Evolutionary conservation across 2,888 invertebrate species (phyloP).

Genomic region (Tenthredo notha): DNA sequence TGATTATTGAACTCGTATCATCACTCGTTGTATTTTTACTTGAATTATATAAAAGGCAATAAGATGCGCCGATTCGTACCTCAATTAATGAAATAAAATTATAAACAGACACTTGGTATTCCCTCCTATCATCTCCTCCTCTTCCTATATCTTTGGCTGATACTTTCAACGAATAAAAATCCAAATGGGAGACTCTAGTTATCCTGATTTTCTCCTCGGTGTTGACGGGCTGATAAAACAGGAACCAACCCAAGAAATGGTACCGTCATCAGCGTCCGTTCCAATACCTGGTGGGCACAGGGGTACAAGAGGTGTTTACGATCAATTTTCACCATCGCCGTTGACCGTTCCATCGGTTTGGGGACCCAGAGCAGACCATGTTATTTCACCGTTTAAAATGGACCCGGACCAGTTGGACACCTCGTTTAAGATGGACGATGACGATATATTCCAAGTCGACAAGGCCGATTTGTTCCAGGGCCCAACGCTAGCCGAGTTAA

Average conservation of each 20-base stretch:
- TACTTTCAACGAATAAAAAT: neutral
- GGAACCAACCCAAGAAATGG: conserved; percentile 70
- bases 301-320: conserved; percentile 70
- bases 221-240: conserved; percentile 72
- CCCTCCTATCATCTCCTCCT: neutral
- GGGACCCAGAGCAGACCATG: conserved; percentile 80
- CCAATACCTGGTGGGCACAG: conserved; percentile 76
- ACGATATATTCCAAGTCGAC: conserved; percentile 94
- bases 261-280: conserved; percentile 74
- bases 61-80: conserved; percentile 13
- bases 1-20: neutral
- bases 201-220: conserved; percentile 68
- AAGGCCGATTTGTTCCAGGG: conserved; percentile 92
- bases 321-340: conserved; percentile 76
- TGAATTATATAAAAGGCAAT: neutral
- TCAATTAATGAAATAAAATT: conserved; percentile 1
- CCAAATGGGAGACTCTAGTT: conserved; percentile 70
- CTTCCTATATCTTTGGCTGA: neutral
- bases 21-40: neutral
- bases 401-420: conserved; percentile 72
- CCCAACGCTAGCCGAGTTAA: conserved; percentile 91
- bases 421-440: conserved; percentile 91
- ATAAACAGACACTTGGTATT: neutral
- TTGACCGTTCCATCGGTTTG: conserved; percentile 69
- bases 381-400: conserved; percentile 70